These are phyloP conservation scores for Sinocyclocheilus rhinocerous DNA, from an alignment of 2,113 vertebrate species.

Conservation along the genomic window DNA sequence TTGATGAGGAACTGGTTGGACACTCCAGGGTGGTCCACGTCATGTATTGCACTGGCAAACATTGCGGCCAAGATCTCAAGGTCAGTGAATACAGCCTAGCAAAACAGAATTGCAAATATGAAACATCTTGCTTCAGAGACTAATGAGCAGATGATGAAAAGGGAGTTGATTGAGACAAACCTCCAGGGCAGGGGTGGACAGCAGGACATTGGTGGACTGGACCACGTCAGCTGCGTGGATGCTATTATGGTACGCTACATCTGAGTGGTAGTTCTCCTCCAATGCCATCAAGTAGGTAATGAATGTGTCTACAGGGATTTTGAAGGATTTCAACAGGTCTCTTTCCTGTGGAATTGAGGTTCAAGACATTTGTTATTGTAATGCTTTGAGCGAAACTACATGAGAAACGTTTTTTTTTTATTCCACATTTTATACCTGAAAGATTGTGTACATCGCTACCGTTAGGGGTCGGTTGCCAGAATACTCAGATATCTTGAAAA, in stretches of 20 bases:
- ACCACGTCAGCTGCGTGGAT: conserved; percentile 90
- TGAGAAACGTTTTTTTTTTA: neutral
- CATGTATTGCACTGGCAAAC: conserved; percentile 90
- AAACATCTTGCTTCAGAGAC: neutral
- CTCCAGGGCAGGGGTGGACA: conserved; percentile 88
- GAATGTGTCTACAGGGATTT: conserved; percentile 85
- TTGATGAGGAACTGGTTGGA: conserved; percentile 96
- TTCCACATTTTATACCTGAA: conserved; percentile 80
- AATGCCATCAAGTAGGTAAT: conserved; percentile 88
- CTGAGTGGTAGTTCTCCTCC: conserved; percentile 87
- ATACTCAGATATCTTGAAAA: conserved; percentile 87
- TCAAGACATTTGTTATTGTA: neutral
- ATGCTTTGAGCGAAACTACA: neutral
- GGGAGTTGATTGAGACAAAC: conserved; percentile 62
- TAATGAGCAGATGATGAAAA: neutral
- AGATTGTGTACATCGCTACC: conserved; percentile 87
- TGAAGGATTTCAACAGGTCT: conserved; percentile 91
- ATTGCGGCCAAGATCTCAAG: conserved; percentile 90
- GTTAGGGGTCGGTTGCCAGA: conserved; percentile 88
- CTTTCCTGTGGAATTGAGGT: conserved; percentile 77
- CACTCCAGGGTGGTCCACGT: conserved; percentile 91
- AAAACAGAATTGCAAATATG: conserved; percentile 6
- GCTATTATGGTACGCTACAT: conserved; percentile 94
- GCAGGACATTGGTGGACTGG: conserved; percentile 88
- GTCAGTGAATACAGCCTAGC: conserved; percentile 88